phyloP scores from a whole-genome alignment of 2,888 invertebrate genomes.

The Lycophotia porphyrea region DNA sequence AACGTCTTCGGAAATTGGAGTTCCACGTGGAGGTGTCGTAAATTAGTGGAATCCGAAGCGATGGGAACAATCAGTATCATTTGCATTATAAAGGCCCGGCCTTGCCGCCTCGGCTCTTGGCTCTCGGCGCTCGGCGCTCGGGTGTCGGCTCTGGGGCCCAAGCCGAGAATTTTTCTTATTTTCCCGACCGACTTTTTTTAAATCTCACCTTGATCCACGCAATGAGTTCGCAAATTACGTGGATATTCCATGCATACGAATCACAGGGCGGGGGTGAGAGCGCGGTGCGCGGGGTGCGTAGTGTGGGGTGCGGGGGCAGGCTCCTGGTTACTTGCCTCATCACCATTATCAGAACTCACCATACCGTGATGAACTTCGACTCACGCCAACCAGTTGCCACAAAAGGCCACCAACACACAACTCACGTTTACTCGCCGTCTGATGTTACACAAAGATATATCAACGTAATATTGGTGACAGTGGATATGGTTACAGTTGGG shows the following conservation, averaged over 20 bases:
- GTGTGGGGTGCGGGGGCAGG: background rate
- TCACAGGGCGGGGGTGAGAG: conserved; percentile 45
- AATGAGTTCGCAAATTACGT: conserved; percentile 82
- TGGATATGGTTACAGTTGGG: background rate
- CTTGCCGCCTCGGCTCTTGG: conserved; percentile 34
- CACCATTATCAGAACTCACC: background rate
- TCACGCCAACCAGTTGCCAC: background rate
- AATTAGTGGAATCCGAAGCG: conserved; percentile 75
- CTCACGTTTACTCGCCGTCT: background rate
- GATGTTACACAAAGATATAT: background rate
- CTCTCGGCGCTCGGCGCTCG: conserved; percentile 20
- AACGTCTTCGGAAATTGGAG: conserved; percentile 55
- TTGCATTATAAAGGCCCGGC: conserved; percentile 76
- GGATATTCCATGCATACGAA: conserved; percentile 83
- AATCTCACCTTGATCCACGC: conserved; percentile 81
- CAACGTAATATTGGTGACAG: background rate
- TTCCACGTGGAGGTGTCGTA: conserved; percentile 65
- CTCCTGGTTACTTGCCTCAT: background rate
- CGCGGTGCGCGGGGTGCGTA: background rate
- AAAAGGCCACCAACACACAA: background rate
- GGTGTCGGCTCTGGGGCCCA: conserved; percentile 10
- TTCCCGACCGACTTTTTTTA: conserved; percentile 71
- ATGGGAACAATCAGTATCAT: conserved; percentile 77
- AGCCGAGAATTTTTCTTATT: conserved; percentile 59
- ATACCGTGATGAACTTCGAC: background rate